Percentiles rank a stretch among this genome's conserved stretches.
These are phyloP conservation scores for Climacteris rufus DNA, from an alignment of 2,113 vertebrate genomes.

Conservation along the genomic window DNA sequence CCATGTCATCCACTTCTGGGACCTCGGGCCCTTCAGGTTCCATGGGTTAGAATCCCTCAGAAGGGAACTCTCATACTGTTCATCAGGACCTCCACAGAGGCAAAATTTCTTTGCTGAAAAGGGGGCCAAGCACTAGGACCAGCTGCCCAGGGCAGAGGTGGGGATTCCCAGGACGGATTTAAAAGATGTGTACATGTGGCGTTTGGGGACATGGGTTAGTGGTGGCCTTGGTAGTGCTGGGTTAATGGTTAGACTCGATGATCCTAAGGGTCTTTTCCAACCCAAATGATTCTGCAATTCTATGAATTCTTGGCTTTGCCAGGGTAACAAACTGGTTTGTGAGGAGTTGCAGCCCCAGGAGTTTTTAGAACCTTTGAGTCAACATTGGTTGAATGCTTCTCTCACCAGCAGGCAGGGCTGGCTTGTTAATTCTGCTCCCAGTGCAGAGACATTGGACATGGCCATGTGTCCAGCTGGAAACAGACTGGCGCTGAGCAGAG, in stretches of 20 bases:
- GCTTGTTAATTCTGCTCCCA: not conserved
- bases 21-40: not conserved
- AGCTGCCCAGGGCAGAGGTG: not conserved
- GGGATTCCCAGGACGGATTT: not conserved
- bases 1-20: not conserved
- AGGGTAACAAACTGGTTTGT: accelerated
- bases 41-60: not conserved
- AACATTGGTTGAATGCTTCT: not conserved
- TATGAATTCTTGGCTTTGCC: not conserved
- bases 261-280: not conserved
- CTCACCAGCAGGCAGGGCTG: not conserved
- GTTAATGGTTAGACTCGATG: not conserved
- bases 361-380: not conserved
- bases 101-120: accelerated
- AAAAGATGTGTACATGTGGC: accelerated
- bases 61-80: accelerated
- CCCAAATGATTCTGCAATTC: not conserved
- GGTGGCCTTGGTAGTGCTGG: not conserved
- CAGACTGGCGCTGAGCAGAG: not conserved
- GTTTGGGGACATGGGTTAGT: no score
- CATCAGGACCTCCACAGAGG: not conserved
- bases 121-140: not conserved
- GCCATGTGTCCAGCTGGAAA: not conserved
- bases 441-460: accelerated
- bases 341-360: not conserved